These are phyloP conservation scores for Erebia aethiops DNA, from an alignment of 2,888 invertebrate species.

Conservation along the genomic window DNA sequence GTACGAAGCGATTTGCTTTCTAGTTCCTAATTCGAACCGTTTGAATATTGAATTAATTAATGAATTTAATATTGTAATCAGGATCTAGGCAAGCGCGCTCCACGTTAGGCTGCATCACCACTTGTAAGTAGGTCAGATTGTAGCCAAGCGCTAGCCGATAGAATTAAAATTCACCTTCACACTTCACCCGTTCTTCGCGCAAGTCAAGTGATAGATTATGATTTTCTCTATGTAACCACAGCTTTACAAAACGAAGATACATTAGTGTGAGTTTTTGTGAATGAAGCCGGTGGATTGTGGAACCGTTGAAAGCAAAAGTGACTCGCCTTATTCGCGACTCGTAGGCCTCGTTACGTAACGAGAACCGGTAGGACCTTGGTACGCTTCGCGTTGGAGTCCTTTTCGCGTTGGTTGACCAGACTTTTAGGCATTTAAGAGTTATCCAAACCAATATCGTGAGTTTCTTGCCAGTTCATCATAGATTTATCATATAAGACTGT, in stretches of 20 bases:
- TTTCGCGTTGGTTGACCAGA: constrained; percentile 5
- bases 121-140: too few relatives aligned
- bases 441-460: too few relatives aligned
- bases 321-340: constrained; percentile 20
- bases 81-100: too few relatives aligned
- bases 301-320: constrained; percentile 40
- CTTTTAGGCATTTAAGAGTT: not conserved
- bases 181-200: not conserved
- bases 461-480: too few relatives aligned
- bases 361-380: constrained; percentile 33
- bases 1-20: too few relatives aligned
- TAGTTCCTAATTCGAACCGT: too few relatives aligned
- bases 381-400: constrained; percentile 1
- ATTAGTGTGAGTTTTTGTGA: constrained; percentile 41
- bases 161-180: too few relatives aligned
- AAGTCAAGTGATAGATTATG: not conserved
- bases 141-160: too few relatives aligned
- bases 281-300: constrained; percentile 41
- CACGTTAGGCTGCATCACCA: too few relatives aligned
- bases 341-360: constrained; percentile 31
- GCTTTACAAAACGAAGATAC: constrained; percentile 5
- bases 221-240: not conserved
- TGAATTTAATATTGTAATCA: too few relatives aligned
- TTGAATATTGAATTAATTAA: too few relatives aligned
- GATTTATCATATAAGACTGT: too few relatives aligned